Base-by-base conservation (phyloP, 2,113 vertebrate species). In the Himantopus leucocephalus region DNA sequence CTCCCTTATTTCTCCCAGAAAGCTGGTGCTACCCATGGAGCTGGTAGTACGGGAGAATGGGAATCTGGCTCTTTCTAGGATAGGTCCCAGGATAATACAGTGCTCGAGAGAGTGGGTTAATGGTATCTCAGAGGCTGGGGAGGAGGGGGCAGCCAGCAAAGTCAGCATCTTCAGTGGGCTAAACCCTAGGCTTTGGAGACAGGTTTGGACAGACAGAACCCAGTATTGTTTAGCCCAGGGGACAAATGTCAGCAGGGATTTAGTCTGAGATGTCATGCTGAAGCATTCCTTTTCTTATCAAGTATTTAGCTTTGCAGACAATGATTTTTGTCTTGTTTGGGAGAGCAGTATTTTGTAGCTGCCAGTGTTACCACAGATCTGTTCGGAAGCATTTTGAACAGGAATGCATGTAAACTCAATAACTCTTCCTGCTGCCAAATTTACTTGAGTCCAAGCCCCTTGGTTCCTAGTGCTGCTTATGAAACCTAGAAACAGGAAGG, bases 181-280 rank as follows among this genome's bases (percentile, higher is more conserved):
- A 4, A 47, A 55, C 56, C 91, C 87, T 19, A 50, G 73, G 94
- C 86, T 95, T 84, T 34, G 48, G 80, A 91, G 95, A 78, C 48
- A 37, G 87, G n/a, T 81, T 63, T 39, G 87, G 68, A 89, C 87
- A 90, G 80, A 43, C 62, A 77, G 84, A 91, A 93, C 48, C 60
- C 21, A 48, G 80, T 20, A 41, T 68, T 89, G 80, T 87, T 78
- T 78, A 95, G 95, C 95, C 95, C 73, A 37, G 70, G 83, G 92
- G 84, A 85, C 73, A 91, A 76, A 71, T 64, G 96, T 95, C 96
- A 91, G 88, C 56, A 53, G 66, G 80, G 86, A 96, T 97, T 96
- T 91, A 52, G 35, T 75, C 14, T 30, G 73, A 64, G 86, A 75
- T 48, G 67, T 41, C 3, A 2, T 17, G 64, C 88, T 68, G 74